phyloP scores from a whole-genome alignment of 2,797 vertebrate species.

The Hybognathus amarus region DNA sequence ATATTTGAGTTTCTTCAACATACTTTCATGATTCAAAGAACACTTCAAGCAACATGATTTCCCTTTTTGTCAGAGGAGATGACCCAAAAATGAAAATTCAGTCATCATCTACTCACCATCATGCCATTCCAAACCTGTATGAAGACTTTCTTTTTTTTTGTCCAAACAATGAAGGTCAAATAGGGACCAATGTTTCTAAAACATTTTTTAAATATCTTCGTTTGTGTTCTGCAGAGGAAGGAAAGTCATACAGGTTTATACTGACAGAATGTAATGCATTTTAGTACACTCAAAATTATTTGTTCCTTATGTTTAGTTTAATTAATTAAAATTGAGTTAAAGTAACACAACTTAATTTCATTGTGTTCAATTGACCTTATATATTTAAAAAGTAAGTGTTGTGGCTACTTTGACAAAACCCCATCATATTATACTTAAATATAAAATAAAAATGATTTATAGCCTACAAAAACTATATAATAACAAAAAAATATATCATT shows the following conservation, averaged over 20 bases:
- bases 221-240: not conserved
- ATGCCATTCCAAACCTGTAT: not conserved
- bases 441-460: not conserved
- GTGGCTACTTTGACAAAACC: not conserved
- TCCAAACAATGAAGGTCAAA: not conserved
- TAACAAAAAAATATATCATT: not conserved
- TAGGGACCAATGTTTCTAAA: not conserved
- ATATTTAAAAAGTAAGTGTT: not conserved
- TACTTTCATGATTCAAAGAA: constrained; percentile 16
- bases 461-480: not conserved
- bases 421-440: too few species aligned
- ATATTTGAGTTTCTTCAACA: constrained; percentile 24
- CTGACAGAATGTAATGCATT: not conserved
- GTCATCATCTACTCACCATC: not conserved
- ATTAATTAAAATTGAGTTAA: not conserved
- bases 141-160: not conserved
- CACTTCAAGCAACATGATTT: constrained; percentile 10
- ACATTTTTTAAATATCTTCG: not conserved
- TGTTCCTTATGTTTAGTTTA: not conserved
- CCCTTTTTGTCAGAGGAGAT: not conserved
- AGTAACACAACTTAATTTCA: not conserved
- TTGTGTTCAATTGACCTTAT: not conserved
- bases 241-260: not conserved
- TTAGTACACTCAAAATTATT: not conserved
- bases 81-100: not conserved